phyloP scores from a whole-genome alignment of 1,140 invertebrate species.

The Philotrypesis tridentata region DNA sequence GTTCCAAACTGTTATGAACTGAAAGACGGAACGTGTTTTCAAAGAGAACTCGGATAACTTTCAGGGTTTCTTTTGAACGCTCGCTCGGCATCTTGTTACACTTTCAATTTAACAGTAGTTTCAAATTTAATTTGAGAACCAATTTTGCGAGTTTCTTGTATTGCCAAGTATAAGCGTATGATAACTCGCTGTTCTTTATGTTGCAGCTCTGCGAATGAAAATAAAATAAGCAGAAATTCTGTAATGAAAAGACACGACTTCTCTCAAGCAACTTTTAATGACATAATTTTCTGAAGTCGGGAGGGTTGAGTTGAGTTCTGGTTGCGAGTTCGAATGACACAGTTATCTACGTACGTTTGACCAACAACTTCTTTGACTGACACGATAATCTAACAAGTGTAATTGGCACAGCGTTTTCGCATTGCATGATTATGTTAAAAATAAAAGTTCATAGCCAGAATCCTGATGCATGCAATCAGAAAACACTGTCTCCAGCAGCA shows the following conservation, averaged over 20 bases:
- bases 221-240: neutral
- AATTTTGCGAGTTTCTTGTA: constrained; percentile 12
- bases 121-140: constrained; percentile 33
- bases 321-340: neutral
- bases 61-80: constrained; percentile 10
- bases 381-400: neutral
- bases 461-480: too few species aligned
- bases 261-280: neutral
- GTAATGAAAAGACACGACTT: neutral
- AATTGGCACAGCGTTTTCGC: neutral
- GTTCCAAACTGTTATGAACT: constrained; percentile 29
- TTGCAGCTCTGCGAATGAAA: neutral
- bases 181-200: neutral
- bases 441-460: neutral
- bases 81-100: constrained; percentile 18
- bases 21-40: constrained; percentile 30
- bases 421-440: neutral
- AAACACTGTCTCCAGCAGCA: too few species aligned
- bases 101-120: constrained; percentile 35
- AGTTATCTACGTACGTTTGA: neutral
- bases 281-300: neutral
- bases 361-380: neutral
- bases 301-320: too few species aligned
- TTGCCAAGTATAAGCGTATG: neutral
- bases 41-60: constrained; percentile 15